Percentiles rank a stretch among this genome's conserved stretches.
phyloP scores from a whole-genome alignment of 2,888 invertebrate genomes.

The Netelia fuscicornis region DNA sequence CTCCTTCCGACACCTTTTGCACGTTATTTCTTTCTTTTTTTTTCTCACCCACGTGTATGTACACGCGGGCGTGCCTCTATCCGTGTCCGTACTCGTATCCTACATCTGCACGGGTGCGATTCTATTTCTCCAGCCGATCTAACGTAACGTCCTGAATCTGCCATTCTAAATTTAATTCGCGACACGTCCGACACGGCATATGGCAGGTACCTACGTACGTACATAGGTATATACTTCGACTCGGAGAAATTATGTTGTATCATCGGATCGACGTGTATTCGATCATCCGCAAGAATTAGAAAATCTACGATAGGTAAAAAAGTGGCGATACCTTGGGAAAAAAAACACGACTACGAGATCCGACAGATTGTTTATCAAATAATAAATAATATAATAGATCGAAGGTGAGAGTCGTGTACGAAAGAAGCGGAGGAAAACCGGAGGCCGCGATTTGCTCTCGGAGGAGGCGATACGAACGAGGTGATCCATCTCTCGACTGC shows the following conservation, averaged over 20 bases:
- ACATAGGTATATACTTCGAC: neutral
- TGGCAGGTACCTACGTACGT: neutral
- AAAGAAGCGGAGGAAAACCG: too few species aligned
- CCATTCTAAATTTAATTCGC: neutral
- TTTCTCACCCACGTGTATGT: neutral
- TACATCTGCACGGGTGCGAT: neutral
- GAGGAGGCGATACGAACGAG: constrained; percentile 74
- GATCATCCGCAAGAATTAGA: constrained; percentile 39
- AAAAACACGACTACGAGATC: neutral
- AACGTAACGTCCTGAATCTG: neutral
- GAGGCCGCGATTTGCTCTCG: constrained; percentile 72
- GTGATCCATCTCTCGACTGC: constrained; percentile 81
- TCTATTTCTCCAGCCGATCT: neutral
- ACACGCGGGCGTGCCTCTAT: neutral
- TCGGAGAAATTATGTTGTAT: constrained; percentile 4
- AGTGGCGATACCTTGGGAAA: constrained; percentile 28
- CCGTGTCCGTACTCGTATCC: neutral
- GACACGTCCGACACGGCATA: neutral
- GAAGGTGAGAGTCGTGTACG: too few species aligned
- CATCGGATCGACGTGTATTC: constrained; percentile 48
- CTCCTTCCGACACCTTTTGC: constrained; percentile 44
- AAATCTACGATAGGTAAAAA: neutral
- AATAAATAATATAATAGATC: too few species aligned
- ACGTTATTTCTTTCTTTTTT: neutral
- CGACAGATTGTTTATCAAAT: too few species aligned